Conservation (phyloP, 1,140 invertebrate species). For the Popillia japonica region DNA sequence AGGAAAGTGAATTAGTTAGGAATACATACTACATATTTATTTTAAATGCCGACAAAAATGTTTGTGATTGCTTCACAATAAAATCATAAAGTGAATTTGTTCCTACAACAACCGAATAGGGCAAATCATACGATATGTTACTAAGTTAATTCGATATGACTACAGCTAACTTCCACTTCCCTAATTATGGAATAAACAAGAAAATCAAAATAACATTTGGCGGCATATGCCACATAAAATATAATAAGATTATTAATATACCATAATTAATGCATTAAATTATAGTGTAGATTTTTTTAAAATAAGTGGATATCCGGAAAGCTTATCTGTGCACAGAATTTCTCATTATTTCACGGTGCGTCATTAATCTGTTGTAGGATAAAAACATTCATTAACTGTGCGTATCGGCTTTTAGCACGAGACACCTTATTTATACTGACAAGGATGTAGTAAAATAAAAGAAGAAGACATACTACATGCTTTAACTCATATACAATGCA, state of each 20-base stretch:
- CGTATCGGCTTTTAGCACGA: background rate
- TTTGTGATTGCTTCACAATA: too few species aligned
- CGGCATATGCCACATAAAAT: background rate
- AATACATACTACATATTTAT: too few species aligned
- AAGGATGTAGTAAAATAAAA: background rate
- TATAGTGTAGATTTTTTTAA: background rate
- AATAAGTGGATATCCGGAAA: constrained; percentile 17
- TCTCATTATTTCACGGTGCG: constrained; percentile 21
- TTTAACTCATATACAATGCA: background rate
- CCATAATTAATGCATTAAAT: constrained; percentile 24
- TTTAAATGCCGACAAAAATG: too few species aligned
- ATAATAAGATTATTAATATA: constrained; percentile 6
- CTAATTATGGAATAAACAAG: background rate
- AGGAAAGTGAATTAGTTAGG: too few species aligned
- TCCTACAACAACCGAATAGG: too few species aligned
- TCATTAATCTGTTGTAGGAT: background rate
- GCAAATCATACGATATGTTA: too few species aligned
- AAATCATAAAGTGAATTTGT: too few species aligned
- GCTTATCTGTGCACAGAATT: constrained; percentile 7
- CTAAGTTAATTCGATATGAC: too few species aligned
- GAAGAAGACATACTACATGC: background rate
- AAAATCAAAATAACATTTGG: constrained; percentile 8
- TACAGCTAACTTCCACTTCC: too few species aligned
- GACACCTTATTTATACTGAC: background rate
- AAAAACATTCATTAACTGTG: constrained; percentile 13